phyloP scores from a whole-genome alignment of 2,888 invertebrate genomes.

The Hermodice carunculata region DNA sequence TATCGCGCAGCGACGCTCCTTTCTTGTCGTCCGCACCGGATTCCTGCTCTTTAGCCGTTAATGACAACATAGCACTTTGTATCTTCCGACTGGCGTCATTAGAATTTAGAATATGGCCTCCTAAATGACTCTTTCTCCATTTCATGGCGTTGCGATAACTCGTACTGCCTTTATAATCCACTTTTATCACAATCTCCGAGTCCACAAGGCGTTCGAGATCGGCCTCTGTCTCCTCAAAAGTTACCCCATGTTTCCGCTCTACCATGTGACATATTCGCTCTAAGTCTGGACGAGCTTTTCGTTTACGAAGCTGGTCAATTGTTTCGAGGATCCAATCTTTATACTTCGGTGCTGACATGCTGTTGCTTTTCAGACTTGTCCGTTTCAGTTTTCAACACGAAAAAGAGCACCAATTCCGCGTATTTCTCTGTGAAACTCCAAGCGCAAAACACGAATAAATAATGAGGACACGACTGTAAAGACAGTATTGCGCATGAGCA shows the following conservation, averaged over 20 bases:
- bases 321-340: conserved; percentile 85
- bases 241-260: conserved; percentile 80
- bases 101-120: conserved; percentile 68
- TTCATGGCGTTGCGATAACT: conserved; percentile 86
- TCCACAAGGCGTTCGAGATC: conserved; percentile 83
- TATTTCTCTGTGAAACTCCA: conserved; percentile 16
- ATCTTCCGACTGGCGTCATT: conserved; percentile 47
- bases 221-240: conserved; percentile 73
- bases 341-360: conserved; percentile 55
- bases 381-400: background rate
- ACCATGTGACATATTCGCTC: conserved; percentile 87
- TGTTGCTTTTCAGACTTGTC: background rate
- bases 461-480: conserved; percentile 37
- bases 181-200: conserved; percentile 82
- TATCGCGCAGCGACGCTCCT: conserved; percentile 34
- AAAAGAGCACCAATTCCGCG: conserved; percentile 2
- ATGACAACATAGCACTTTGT: conserved; percentile 37
- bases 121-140: conserved; percentile 75
- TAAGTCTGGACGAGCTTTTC: conserved; percentile 88
- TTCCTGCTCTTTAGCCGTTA: background rate
- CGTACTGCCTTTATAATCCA: conserved; percentile 88
- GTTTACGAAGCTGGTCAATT: conserved; percentile 85
- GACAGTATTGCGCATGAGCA: conserved; percentile 45
- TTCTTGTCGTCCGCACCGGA: background rate
- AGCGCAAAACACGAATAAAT: conserved; percentile 22